phyloP scores from a whole-genome alignment of 2,888 invertebrate species.

The Acanthococcus lagerstroemiae region DNA sequence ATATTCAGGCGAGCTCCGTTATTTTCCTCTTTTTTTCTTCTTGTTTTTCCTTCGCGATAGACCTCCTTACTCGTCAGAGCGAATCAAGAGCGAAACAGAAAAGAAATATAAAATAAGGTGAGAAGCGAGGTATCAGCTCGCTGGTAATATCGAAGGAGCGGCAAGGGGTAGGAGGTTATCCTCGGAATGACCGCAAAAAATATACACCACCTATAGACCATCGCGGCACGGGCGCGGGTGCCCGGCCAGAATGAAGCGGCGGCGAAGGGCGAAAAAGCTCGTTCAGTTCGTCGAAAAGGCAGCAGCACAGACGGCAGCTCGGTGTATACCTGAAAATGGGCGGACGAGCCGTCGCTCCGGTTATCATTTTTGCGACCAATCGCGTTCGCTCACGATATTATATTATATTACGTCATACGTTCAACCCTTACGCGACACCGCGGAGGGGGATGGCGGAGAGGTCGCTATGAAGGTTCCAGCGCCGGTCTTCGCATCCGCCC shows the following conservation, averaged over 20 bases:
- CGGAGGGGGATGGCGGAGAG: conserved; percentile 5
- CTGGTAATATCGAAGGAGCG: neutral
- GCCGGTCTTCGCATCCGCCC: conserved; percentile 21
- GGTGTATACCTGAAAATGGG: conserved; percentile 22
- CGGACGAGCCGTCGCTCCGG: conserved; percentile 21
- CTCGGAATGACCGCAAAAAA: neutral
- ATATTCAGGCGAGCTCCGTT: too few relatives aligned
- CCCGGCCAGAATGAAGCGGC: neutral
- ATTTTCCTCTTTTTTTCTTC: too few relatives aligned
- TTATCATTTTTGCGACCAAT: conserved; percentile 30
- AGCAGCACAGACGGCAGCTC: conserved; percentile 9
- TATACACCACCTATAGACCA: neutral
- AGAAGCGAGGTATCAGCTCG: neutral
- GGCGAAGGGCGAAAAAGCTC: too few relatives aligned
- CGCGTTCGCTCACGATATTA: conserved; percentile 16
- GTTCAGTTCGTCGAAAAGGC: conserved; percentile 5
- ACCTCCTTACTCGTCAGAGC: too few relatives aligned
- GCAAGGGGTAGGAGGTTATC: neutral
- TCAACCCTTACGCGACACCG: conserved; percentile 22
- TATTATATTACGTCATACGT: conserved; percentile 32
- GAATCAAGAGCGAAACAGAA: too few relatives aligned
- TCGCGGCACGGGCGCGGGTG: neutral
- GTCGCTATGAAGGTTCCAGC: conserved; percentile 29
- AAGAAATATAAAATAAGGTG: too few relatives aligned
- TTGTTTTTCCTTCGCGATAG: too few relatives aligned